Base-by-base conservation (phyloP, 2,888 invertebrate species). In the Xanthorhoe designata region DNA sequence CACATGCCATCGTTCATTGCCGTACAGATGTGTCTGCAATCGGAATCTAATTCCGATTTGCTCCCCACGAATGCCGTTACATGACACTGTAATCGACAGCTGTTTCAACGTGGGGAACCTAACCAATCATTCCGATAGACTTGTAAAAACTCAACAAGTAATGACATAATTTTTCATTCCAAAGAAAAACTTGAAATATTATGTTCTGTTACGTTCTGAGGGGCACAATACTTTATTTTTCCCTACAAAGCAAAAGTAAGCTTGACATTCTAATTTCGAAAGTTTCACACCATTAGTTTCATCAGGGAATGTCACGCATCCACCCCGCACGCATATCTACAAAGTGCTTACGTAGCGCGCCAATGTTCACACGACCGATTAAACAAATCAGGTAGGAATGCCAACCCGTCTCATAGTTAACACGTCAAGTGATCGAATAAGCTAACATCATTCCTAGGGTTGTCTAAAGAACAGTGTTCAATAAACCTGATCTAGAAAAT, bases 11-110 rank as follows among this genome's bases (percentile, higher is more conserved):
- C 82, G 79, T 83, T 84, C 84, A 87, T 88, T 88, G 84, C 82
- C 78, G 81, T 81, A 80, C 85, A 85, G 82, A 85, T 85, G 85
- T 83, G 83, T 81, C 83, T 84, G 84, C 87, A 84, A 85, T 86
- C 81, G 84, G 82, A 90, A 89, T 87, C 86, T 85, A 88, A 89
- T 90, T 86, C 84, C 78, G 75, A 64, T 61, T 57, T 58, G 81
- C 81, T 79, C 77, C 72, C n/a, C 79, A 69, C 71, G 75, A 75
- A 82, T 83, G 75, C 75, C 81, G 85, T 79, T 81, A 75, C 81
- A 70, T 74, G 79, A 72, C 78, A 70, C 69, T 70, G 76, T 84
- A 84, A 87, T 86, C 82, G 86, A 83, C 83, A 79, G 78, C 80
- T 42, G 51, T 49, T 66, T 61, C 53, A 59, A 42, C 42, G 47